Evolutionary conservation across 2,888 invertebrate species (phyloP), one percentile per base, ranked within the genome.

Genomic region (Nephrotoma appendiculata): DNA sequence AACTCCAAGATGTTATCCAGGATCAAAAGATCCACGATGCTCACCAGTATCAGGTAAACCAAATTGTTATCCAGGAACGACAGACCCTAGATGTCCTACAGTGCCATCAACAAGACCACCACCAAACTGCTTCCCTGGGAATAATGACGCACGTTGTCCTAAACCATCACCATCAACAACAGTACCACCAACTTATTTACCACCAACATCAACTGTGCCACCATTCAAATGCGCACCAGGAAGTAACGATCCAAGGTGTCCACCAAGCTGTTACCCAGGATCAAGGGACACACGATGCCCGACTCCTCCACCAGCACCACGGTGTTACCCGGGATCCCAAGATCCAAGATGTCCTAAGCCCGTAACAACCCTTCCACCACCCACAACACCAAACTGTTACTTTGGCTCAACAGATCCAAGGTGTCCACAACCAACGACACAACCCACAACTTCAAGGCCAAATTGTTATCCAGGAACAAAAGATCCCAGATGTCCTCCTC

Each of bases 261-360:
- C 31, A 31, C 31, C 31, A 31, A 31, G 31, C 31, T 93, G 88
- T 91, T 92, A 87, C 87, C 91, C 91, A 5, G 92, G 92, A 3
- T 90, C 90, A 11, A 89, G 86, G 0, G 91, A 92, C 88, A 90
- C 91, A 0, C 88, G 91, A 42, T 92, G 92, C 86, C 89, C 90
- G 0, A 88, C 88, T 87, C 89, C 90, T 71, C 19, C 87, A 86
- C 89, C 4, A 31, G 86, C 88, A 87, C 52, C 43, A 9, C 88
- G 87, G 0, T 90, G 89, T 86, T 89, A 88, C 86, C 89, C 89
- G 2, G 90, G 90, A 6, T 87, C 88, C 2, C 84, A 83, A n/a
- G 91, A 89, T 89, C 91, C 87, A n/a, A n/a, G 88, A 88, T 92
- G 90, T 11, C 90, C 90, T 48, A 19, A 19, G 19, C 19, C 89